Percentiles rank a stretch among this genome's conserved stretches.
phyloP scores from a whole-genome alignment of 2,113 vertebrate species.

The Pterophyllum scalare region DNA sequence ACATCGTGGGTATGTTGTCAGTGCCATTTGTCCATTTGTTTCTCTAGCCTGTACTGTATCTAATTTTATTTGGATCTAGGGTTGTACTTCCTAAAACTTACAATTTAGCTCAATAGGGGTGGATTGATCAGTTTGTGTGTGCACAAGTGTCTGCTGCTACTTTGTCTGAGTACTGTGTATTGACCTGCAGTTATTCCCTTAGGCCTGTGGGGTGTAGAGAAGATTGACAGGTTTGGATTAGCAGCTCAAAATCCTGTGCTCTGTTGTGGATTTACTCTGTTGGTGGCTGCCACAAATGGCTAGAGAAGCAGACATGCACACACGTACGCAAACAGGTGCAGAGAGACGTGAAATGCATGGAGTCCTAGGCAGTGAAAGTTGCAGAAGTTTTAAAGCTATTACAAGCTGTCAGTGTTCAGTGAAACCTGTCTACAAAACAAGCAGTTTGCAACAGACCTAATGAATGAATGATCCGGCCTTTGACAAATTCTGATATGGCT shows the following conservation, averaged over 20 bases:
- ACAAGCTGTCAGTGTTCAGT: conserved; percentile 22
- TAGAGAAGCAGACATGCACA: background rate
- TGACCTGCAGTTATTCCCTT: conserved; percentile 48
- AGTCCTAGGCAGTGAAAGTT: conserved; percentile 7
- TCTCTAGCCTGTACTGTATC: background rate
- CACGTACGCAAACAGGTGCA: background rate
- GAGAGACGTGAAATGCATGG: background rate
- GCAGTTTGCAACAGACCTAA: background rate
- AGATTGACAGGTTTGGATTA: conserved; percentile 71
- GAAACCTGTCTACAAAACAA: conserved; percentile 16
- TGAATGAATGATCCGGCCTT: conserved; percentile 12
- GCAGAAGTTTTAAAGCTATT: conserved; percentile 28
- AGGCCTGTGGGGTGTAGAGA: conserved; percentile 40
- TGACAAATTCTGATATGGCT: background rate
- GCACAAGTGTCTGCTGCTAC: background rate
- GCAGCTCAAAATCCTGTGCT: conserved; percentile 38
- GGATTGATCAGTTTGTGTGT: background rate
- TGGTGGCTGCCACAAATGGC: conserved; percentile 7
- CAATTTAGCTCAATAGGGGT: background rate
- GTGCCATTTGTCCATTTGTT: background rate
- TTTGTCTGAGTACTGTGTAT: conserved; percentile 32
- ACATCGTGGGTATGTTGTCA: background rate
- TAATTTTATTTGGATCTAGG: background rate
- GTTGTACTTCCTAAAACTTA: conserved; percentile 2
- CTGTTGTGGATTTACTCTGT: conserved; percentile 41